Base-by-base conservation (phyloP, 2,113 vertebrate genomes). In the Xiphias gladius region DNA sequence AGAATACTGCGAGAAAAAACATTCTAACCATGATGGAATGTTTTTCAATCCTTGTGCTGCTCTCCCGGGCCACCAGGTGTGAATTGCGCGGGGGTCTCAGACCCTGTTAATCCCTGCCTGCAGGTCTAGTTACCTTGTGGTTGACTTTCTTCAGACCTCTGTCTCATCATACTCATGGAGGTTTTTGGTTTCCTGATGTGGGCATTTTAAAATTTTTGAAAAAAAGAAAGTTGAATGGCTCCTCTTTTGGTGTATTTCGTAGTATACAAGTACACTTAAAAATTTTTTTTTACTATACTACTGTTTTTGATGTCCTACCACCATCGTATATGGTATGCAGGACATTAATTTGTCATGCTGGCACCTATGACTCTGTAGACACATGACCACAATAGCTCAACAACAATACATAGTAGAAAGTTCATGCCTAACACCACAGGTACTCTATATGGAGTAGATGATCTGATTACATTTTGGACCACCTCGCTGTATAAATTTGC, bases 171-270 rank as follows among this genome's bases (percentile, higher is more conserved):
- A 39, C 37, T 50, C 17, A 7, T 50, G 41, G 41, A 62, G 35
- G 35, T 41, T 65, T 65, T 24, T 41, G 39, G 39, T 67, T 48
- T 67, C 24, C 41, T 67, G 64, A 67, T 48, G 24, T 26, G 24
- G 35, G n/a, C 7, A n/a, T 54, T n/a, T n/a, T 11, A n/a, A 54
- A n/a, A n/a, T 2, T n/a, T 22, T n/a, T 10, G 50, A 54, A n/a
- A 54, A 39, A 22, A n/a, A 52, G 20, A 52, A 19, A 46, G 17
- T 17, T 52, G 19, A 52, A 52, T 46, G 46, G 16, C 12, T 46
- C 11, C 3, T 17, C 14, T 17, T 17, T 16, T 16, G 43, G 5
- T 17, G 43, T 46, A 16, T 46, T 46, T 46, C 12, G 2, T 46
- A 46, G 32, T 35, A 35, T 35, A 3, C 2, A 13, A 2, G 16